Conservation (phyloP, 2,797 vertebrate genomes). For the Lepus townsendii region DNA sequence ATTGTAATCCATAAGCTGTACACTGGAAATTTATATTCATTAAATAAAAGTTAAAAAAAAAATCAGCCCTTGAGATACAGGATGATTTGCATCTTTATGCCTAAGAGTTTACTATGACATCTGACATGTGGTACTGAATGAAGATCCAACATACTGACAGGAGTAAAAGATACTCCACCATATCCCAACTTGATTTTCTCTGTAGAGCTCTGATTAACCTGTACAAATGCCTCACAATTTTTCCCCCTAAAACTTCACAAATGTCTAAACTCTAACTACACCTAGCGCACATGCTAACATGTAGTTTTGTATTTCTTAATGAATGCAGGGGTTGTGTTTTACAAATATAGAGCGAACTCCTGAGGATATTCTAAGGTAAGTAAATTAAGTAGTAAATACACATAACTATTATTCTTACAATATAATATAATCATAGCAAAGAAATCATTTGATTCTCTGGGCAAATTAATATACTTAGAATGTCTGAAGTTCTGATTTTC, state of each 20-base stretch:
- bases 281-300: neutral
- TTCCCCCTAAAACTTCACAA: neutral
- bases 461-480: slow-evolving; percentile 3
- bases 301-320: neutral
- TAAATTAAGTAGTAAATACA: slow-evolving; percentile 25
- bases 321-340: neutral
- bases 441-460: slow-evolving; percentile 32
- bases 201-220: neutral
- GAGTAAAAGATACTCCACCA: neutral
- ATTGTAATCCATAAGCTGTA: no score
- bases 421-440: neutral
- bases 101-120: neutral
- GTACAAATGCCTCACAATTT: neutral
- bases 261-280: slow-evolving; percentile 16
- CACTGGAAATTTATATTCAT: no score
- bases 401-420: neutral
- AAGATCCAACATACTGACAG: neutral
- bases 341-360: neutral
- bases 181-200: neutral
- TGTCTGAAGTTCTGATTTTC: slow-evolving; percentile 25
- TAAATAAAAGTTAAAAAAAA: neutral
- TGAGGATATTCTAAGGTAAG: slow-evolving; percentile 6
- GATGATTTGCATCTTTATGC: neutral
- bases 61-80: neutral
- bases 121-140: neutral